phyloP scores from a whole-genome alignment of 2,797 vertebrate species.

The Neostethus bicornis region DNA sequence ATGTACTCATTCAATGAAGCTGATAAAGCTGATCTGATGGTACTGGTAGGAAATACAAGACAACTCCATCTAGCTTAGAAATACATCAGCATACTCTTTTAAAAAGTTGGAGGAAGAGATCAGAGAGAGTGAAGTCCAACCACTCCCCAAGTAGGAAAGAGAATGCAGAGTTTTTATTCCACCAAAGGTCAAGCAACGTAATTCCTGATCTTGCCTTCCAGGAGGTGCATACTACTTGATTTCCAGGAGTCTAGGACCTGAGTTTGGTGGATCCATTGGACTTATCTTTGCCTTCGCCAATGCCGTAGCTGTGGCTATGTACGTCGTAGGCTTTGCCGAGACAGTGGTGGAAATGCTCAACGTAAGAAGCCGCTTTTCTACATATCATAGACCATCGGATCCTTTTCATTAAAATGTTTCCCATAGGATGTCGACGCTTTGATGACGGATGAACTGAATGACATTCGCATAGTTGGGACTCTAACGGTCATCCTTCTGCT shows the following conservation, averaged over 20 bases:
- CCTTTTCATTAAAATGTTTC: background rate
- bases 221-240: conserved; percentile 97
- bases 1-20: too few species aligned
- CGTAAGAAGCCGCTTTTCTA: conserved; percentile 66
- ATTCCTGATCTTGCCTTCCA: conserved; percentile 43
- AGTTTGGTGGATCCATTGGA: conserved; percentile 96
- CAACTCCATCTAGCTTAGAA: too few species aligned
- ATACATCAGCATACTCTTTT: too few species aligned
- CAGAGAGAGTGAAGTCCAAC: too few species aligned
- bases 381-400: fast-evolving
- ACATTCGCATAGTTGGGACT: conserved; percentile 93
- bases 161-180: too few species aligned
- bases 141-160: too few species aligned
- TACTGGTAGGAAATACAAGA: too few species aligned
- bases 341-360: conserved; percentile 93
- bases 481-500: conserved; percentile 91
- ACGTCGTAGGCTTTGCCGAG: conserved; percentile 96
- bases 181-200: too few species aligned
- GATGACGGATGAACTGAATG: conserved; percentile 92
- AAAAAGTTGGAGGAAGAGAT: too few species aligned
- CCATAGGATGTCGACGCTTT: conserved; percentile 86
- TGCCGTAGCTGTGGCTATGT: conserved; percentile 97
- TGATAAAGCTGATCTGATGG: too few species aligned
- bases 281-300: conserved; percentile 96
- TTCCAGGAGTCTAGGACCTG: conserved; percentile 94